Base-by-base conservation (phyloP, 2,888 invertebrate species). In the Tetragonisca angustula region DNA sequence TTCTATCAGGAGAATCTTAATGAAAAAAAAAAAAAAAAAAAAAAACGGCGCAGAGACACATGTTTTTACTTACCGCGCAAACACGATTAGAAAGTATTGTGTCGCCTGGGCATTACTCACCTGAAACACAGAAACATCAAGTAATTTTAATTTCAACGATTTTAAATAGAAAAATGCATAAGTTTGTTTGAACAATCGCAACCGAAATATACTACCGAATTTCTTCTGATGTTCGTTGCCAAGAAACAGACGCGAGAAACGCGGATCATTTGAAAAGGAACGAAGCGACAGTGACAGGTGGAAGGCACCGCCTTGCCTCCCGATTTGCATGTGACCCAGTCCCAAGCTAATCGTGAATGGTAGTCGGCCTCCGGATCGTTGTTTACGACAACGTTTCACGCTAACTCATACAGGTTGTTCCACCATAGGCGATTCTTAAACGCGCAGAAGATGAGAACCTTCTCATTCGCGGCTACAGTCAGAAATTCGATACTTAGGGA, bases 301-400 rank as follows among this genome's bases (percentile, higher is more conserved):
- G 84, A 83, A 83, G 75, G 84, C 59, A 69, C 69, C 52, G 79
- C 74, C 75, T 84, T 64, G 70, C 75, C 67, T 76, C 73, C 84
- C 62, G 84, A 90, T 91, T 91, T 90, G 88, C 89, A 91, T 91
- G 75, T 90, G 90, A 90, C 91, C 90, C 88, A 91, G 88, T 91
- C 88, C 74, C 87, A 70, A 32, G 87, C 76, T 83, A 86, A 81
- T 86, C 83, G 83, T 85, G 79, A 78, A 87, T 88, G 89, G 88
- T 88, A 86, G 79, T 90, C 88, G 88, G 84, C 85, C 88, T 83
- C 85, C 75, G 50, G 62, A 69, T 50, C 11, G 49, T 76, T 59
- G 68, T 83, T 76, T 50, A 70, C 84, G 65, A 70, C 75, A 72
- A 71, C 76, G 64, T 75, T 85, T 77, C 75, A 70, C 71, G 85